These are phyloP conservation scores for Rotaria socialis DNA, from an alignment of 2,888 invertebrate species.

Conservation along the genomic window DNA sequence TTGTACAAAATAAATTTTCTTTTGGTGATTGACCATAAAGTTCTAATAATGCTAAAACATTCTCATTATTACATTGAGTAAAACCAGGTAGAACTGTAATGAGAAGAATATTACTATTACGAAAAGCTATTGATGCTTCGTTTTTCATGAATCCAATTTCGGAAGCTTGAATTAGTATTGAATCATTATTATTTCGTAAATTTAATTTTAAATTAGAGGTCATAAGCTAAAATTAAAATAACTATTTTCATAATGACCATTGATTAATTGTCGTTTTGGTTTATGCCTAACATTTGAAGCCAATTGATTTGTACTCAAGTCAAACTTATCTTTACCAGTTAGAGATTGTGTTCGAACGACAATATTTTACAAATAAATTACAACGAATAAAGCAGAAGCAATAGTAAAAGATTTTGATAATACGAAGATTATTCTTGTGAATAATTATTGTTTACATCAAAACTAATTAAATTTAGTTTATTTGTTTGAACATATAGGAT, in stretches of 20 bases:
- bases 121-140: not conserved
- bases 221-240: not conserved
- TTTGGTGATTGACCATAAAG: not conserved
- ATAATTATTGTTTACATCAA: too few species aligned
- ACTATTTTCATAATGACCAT: slow-evolving; percentile 4
- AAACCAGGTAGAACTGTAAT: not conserved
- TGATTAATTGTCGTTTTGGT: not conserved
- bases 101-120: not conserved
- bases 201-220: not conserved
- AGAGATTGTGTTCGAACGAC: not conserved
- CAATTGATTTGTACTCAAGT: not conserved
- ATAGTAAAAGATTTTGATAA: too few species aligned
- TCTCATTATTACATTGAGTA: not conserved
- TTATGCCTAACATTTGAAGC: not conserved
- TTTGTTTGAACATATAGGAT: too few species aligned
- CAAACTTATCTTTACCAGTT: not conserved
- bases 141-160: not conserved
- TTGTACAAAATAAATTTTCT: not conserved
- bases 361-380: not conserved
- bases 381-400: not conserved
- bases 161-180: not conserved
- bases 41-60: not conserved
- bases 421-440: too few species aligned
- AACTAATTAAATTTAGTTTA: too few species aligned
- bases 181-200: not conserved